A percentile compares a stretch with the other conserved stretches of the same genome.
Conservation (phyloP, 1,140 invertebrate genomes). For the Notospermus geniculatus region DNA sequence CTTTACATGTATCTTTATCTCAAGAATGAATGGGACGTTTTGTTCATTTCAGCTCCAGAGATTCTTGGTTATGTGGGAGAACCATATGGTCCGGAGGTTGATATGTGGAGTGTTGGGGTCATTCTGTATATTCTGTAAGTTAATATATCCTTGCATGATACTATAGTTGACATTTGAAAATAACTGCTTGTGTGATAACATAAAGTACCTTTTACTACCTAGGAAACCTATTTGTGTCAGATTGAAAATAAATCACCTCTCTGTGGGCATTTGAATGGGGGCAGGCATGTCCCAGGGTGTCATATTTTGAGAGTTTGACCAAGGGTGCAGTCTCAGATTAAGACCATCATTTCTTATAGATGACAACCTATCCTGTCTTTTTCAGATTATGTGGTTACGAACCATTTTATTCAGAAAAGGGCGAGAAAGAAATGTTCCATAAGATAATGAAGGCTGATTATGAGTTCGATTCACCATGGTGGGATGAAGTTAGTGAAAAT, state of each 20-base stretch:
- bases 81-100: conserved; percentile 91
- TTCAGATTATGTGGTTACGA: conserved; percentile 59
- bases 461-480: conserved; percentile 55
- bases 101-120: conserved; percentile 94
- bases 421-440: conserved; percentile 48
- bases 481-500: conserved; percentile 58
- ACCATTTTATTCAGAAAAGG: conserved; percentile 55
- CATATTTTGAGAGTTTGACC: no score
- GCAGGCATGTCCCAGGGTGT: no score
- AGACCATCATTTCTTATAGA: not conserved
- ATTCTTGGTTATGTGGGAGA: conserved; percentile 79
- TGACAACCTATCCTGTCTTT: not conserved
- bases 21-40: no score
- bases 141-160: no score
- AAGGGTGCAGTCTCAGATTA: not conserved
- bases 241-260: no score
- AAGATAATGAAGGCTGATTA: conserved; percentile 54
- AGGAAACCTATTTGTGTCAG: no score
- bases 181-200: no score
- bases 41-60: conserved; percentile 69
- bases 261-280: no score
- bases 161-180: no score
- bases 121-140: conserved; percentile 60
- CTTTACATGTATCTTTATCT: not conserved
- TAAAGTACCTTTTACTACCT: no score